Conservation (phyloP, 2,888 invertebrate species). For the Acleris sparsana region DNA sequence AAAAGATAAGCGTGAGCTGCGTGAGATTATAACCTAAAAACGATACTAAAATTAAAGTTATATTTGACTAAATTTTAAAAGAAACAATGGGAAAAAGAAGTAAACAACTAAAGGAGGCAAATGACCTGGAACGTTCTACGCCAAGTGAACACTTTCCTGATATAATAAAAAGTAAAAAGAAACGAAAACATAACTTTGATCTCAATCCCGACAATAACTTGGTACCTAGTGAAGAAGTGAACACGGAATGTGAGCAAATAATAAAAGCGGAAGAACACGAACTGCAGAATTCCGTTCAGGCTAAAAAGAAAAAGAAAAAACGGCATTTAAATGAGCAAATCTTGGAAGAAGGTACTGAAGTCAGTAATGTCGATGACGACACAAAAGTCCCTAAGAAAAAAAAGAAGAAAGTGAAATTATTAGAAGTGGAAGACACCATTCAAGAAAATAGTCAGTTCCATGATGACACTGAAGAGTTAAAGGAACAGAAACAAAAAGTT, state of each 20-base stretch:
- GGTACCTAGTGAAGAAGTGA: background rate
- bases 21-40: conserved; percentile 19
- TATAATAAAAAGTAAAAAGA: background rate
- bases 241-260: conserved; percentile 5
- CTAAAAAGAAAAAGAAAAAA: conserved; percentile 18
- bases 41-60: background rate
- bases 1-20: background rate
- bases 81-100: conserved; percentile 21
- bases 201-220: background rate
- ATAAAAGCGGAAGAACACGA: conserved; percentile 1
- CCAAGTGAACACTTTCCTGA: background rate
- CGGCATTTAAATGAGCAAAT: background rate
- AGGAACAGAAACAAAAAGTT: conserved; percentile 39
- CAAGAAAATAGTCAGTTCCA: conserved; percentile 17
- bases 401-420: conserved; percentile 26
- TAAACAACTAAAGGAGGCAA: conserved; percentile 1
- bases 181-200: background rate
- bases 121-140: background rate
- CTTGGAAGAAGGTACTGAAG: background rate
- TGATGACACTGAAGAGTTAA: conserved; percentile 22
- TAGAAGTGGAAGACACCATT: conserved; percentile 7
- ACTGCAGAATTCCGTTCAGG: background rate
- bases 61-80: background rate
- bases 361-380: background rate
- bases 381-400: conserved; percentile 9